Base-by-base conservation (phyloP, 92 coral and sea anemone genomes). In the Zoanthus solanderi region DNA sequence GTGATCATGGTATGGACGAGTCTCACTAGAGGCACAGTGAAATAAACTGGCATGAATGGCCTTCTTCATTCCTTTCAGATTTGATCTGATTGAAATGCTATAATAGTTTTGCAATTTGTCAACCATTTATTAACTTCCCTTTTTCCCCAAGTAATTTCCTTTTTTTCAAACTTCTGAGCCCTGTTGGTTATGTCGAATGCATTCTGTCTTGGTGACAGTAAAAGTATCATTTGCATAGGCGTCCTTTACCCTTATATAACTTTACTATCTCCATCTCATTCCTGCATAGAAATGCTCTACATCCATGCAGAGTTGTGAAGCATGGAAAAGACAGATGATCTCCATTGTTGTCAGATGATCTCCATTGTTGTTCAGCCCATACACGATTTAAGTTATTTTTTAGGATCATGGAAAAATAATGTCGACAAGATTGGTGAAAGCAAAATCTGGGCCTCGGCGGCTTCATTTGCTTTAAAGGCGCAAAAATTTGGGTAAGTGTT, bases 151-250 rank as follows among this genome's bases (percentile, higher is more conserved):
- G 84, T 31, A 81, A 29, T 3, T 78, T 85, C 60, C 88, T 88
- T 11, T 84, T 78, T 75, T 89, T 94, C 13, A 92, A 76, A 75
- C 89, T 94, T 23, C 91, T 46, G 28, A 91, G 72, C 10, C 92
- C 94, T 23, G 93, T 58, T 90, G 89, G 8, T 84, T 89, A 67
- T 92, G 91, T 6, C 94, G 92, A 76, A 89, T 92, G 79, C 94
- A 92, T 86, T 67, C 29, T 31, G 30, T 85, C 72, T 87, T 87
- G 66, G 23, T 53, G 8, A 85, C 83, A 75, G 45, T 71, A 52
- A 85, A n/a, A 5, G 83, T 75, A 31, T 71, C 66, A 17, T 17
- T 45, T 5, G 30, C 16, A 61, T 86, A 86, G 17, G 45, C 61
- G 52, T 75, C 89, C 71, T 85, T 85, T n/a, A 85, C 88, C 42